A percentile compares a stretch with the other conserved stretches of the same genome.
phyloP scores from a whole-genome alignment of 2,113 vertebrate species.

The Nyctereutes procyonoides region DNA sequence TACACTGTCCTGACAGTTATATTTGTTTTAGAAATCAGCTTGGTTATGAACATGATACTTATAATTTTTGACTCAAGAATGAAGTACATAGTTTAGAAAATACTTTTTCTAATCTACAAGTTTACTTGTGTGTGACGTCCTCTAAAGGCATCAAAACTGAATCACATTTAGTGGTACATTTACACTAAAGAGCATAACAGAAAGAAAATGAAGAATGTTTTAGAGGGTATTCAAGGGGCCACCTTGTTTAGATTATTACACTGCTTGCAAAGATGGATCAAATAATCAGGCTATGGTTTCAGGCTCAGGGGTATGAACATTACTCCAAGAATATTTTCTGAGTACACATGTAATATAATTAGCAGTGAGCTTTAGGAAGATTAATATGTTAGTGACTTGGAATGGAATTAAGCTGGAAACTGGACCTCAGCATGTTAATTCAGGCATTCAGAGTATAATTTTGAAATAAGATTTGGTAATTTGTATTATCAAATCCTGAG shows the following conservation, averaged over 20 bases:
- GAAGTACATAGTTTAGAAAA: background rate
- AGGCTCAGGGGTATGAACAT: background rate
- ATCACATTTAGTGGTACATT: background rate
- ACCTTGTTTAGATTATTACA: background rate
- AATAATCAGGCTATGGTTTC: background rate
- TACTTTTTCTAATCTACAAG: background rate
- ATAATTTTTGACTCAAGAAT: background rate
- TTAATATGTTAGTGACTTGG: background rate
- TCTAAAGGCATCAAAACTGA: background rate
- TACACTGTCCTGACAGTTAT: background rate
- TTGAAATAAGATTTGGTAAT: background rate
- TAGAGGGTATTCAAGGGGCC: background rate
- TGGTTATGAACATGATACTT: background rate
- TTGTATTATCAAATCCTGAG: background rate
- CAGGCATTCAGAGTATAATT: background rate
- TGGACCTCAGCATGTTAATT: background rate
- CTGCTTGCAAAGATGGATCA: background rate
- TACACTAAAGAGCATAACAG: background rate
- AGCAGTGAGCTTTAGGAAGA: background rate
- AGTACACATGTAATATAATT: background rate
- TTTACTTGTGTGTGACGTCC: background rate
- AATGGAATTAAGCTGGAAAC: background rate
- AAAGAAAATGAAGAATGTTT: background rate
- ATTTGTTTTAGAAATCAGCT: background rate
- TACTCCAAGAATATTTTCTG: background rate